A percentile compares a stretch with the other conserved stretches of the same genome.
These are phyloP conservation scores for Agrenia bidenticulata DNA, from an alignment of 2,888 invertebrate genomes.

Conservation along the genomic window DNA sequence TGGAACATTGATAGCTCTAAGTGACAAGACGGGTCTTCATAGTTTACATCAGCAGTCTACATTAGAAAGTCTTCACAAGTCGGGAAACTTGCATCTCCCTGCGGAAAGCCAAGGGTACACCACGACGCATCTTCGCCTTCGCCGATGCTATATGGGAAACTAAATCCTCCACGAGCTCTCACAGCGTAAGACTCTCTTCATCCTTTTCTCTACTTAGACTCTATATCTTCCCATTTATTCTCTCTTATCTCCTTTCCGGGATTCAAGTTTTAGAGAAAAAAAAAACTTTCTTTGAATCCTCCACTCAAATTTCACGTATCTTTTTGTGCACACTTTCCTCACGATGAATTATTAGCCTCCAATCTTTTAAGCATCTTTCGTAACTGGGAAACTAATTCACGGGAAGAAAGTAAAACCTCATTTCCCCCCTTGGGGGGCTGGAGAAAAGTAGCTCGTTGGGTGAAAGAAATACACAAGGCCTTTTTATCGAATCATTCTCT, in stretches of 20 bases:
- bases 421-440: not conserved
- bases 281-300: slow-evolving; percentile 1
- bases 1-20: slow-evolving; percentile 51
- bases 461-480: not conserved
- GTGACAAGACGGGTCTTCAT: slow-evolving; percentile 50
- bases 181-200: slow-evolving; percentile 41
- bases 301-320: slow-evolving; percentile 4
- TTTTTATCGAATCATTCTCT: slow-evolving; percentile 6
- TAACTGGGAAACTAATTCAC: slow-evolving; percentile 29
- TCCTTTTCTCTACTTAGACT: not conserved
- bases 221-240: not conserved
- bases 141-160: slow-evolving; percentile 52
- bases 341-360: slow-evolving; percentile 9
- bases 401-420: slow-evolving; percentile 10
- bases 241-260: not conserved
- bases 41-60: slow-evolving; percentile 48
- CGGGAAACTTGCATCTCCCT: slow-evolving; percentile 54
- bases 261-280: slow-evolving; percentile 6
- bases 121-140: slow-evolving; percentile 50
- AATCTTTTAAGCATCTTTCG: slow-evolving; percentile 3
- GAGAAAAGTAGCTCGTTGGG: not conserved
- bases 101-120: slow-evolving; percentile 52
- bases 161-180: slow-evolving; percentile 51
- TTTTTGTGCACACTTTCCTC: slow-evolving; percentile 11
- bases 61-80: slow-evolving; percentile 51